Base-by-base conservation (phyloP, 1,140 invertebrate species). In the Cyphomyrmex costatus region DNA sequence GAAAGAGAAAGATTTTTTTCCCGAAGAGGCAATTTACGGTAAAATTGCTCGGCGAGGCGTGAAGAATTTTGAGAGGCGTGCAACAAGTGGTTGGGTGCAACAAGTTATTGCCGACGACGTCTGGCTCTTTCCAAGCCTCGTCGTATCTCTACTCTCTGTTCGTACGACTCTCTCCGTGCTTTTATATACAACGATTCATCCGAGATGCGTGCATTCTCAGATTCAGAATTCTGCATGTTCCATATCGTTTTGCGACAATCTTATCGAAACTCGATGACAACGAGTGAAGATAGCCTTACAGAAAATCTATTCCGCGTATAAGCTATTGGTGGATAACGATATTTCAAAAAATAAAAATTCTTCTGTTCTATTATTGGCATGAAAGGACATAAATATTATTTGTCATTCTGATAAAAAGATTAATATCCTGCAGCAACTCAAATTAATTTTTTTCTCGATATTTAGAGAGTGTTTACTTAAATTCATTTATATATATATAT, bases 51-150 rank as follows among this genome's bases (percentile, higher is more conserved):
- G 89, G 92, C 92, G 88, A 93, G 89, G 93, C 93, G 92, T 93
- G 93, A 93, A 93, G 92, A 93, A 93, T 93, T 93, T 93, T 93
- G 93, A 93, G 92, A 91, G 92, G 93, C 92, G 92, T 92, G 92
- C 93, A 93, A 93, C 93, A 93, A 93, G 92, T 93, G 92, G 92
- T 93, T 92, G 92, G 92, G 88, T 91, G 92, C 92, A 93, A 93
- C 92, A 93, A 93, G 93, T 93, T 93, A 92, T 93, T 92, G 91
- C 92, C 92, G 77, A 86, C 88, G 89, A 93, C 85, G 91, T 91
- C 89, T 89, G 86, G 80, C 91, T 80, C 82, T 90, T 91, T 92
- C 88, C 86, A 86, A 87, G 80, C 85, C 70, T 73, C 83, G 86
- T 84, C 66, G 36, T 60, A 49, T 42, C 61, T 80, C 30, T 21